Percentiles rank a stretch among this genome's conserved stretches.
phyloP scores from a whole-genome alignment of 2,888 invertebrate species.

The Melieria omissa region DNA sequence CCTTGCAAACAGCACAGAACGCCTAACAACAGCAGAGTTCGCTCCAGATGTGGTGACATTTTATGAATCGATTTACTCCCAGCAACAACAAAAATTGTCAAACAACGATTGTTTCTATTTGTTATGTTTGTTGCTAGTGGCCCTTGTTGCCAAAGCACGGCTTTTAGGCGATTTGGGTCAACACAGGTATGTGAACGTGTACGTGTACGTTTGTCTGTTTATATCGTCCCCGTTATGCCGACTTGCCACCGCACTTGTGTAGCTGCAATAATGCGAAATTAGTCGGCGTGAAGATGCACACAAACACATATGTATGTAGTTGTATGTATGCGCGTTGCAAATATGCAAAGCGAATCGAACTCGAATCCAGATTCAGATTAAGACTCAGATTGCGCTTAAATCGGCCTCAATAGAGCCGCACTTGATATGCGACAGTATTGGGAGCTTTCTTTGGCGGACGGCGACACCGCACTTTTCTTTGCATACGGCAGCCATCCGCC shows the following conservation, averaged over 20 bases:
- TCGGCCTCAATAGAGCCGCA: neutral
- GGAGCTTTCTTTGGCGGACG: no score
- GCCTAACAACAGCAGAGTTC: constrained; percentile 61
- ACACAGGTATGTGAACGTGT: no score
- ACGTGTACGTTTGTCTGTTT: constrained; percentile 40
- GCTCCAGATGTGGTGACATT: constrained; percentile 64
- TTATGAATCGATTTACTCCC: constrained; percentile 43
- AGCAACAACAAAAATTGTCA: constrained; percentile 38
- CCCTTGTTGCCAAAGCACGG: neutral
- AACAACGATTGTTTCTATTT: constrained; percentile 48
- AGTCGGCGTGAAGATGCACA: neutral
- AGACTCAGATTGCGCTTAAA: no score
- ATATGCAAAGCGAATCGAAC: no score
- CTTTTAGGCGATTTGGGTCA: no score
- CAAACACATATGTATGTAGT: no score
- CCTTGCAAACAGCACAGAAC: constrained; percentile 64
- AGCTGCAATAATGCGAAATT: neutral
- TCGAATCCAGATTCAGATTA: no score
- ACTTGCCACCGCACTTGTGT: constrained; percentile 39
- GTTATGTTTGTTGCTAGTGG: constrained; percentile 38
- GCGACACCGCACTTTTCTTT: neutral
- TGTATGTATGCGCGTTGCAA: no score
- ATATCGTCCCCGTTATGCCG: constrained; percentile 42
- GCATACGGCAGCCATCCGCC: neutral
- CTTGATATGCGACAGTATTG: neutral